Base-by-base conservation (phyloP, 2,888 invertebrate genomes). In the Scaptomyza flava region DNA sequence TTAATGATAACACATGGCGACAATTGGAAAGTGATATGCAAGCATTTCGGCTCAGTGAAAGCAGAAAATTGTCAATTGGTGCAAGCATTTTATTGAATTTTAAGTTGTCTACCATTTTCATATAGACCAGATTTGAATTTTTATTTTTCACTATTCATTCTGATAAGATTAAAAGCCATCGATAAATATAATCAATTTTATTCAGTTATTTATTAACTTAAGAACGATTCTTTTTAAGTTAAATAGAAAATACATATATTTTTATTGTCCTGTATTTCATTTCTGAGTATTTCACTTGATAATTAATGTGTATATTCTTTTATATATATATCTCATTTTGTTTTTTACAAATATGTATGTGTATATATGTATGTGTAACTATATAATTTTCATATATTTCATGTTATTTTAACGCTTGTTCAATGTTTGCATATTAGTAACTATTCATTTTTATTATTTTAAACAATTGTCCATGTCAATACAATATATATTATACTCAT, bases 1-100 rank as follows among this genome's bases (percentile, higher is more conserved):
- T 70, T 73, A 72, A 48, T 78, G 71, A 75, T 72, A 75, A 77
- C 89, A 89, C 72, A 83, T 87, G 89, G 86, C 76, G 87, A 77
- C 87, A 82, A 87, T 84, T 82, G 79, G 82, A 81, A 88, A 79
- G 75, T 85, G 87, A 89, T 89, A 87, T 81, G 81, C 77, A 71
- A 87, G 81, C 85, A 82, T 84, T 41, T 77, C 79, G 80, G 72
- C 76, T 81, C 76, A 86, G 72, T 78, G 77, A 77, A 69, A 89
- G 68, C 66, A 71, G 72, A 78, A 77, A 87, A 86, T 81, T 81
- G 87, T 76, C 81, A 81, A 84, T 79, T 87, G 81, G 78, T 84
- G 81, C 77, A 79, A 71, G 77, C 65, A 78, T 83, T 87, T 82
- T 42, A 63, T 57, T 46, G 41, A 17, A 30, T 53, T 54, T 63